phyloP scores from a whole-genome alignment of 1,140 invertebrate species.

The Uloborus diversus region DNA sequence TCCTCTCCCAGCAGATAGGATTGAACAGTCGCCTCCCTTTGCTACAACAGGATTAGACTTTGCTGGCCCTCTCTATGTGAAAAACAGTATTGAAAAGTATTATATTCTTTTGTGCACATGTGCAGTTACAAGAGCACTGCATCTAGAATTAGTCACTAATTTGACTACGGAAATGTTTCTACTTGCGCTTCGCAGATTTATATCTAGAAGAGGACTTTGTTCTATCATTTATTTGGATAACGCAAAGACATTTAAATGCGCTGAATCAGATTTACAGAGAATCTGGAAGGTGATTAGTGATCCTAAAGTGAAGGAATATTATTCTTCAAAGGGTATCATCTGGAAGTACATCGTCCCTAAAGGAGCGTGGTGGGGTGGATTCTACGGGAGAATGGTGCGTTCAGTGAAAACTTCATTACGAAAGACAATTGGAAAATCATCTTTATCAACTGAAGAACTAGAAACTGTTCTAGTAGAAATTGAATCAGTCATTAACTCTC shows the following conservation, averaged over 20 bases:
- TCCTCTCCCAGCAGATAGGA: neutral
- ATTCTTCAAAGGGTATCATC: neutral
- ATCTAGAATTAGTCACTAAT: neutral
- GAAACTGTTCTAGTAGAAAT: neutral
- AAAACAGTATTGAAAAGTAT: neutral
- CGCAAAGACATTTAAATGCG: neutral
- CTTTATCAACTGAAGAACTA: neutral
- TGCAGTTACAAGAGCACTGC: neutral
- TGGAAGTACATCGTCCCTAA: neutral
- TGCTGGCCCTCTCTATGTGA: neutral
- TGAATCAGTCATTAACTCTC: neutral
- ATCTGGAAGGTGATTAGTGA: neutral
- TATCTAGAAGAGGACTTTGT: constrained; percentile 60
- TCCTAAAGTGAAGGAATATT: neutral
- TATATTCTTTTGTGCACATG: constrained; percentile 11
- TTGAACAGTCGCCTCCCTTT: neutral
- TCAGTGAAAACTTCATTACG: neutral
- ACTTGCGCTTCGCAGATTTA: constrained; percentile 62
- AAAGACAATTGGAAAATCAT: neutral
- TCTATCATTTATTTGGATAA: constrained; percentile 17
- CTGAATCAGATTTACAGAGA: neutral
- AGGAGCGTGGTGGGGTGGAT: neutral
- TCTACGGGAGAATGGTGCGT: neutral
- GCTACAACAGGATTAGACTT: neutral
- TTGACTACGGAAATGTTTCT: constrained; percentile 61